A percentile compares a stretch with the other conserved stretches of the same genome.
Evolutionary conservation across 2,113 vertebrate species (phyloP).

Genomic region (Actenoides hombroni): DNA sequence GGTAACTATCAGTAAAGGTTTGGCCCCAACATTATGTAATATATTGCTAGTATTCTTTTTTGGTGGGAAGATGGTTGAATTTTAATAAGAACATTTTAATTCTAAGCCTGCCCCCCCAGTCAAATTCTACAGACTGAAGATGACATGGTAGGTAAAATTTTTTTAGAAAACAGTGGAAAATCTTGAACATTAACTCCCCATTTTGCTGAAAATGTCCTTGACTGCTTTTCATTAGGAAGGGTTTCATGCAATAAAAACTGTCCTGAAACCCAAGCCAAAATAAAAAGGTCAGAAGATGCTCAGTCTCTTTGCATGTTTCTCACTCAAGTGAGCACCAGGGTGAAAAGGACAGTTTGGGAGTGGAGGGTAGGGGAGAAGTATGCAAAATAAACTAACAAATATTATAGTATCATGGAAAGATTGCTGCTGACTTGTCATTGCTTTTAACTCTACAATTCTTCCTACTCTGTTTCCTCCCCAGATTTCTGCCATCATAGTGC

Average conservation of each 20-base stretch:
- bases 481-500: constrained; percentile 88
- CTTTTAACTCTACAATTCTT: neutral
- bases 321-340: neutral
- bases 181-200: neutral
- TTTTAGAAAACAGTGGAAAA: neutral
- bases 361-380: neutral
- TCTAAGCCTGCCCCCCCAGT: neutral
- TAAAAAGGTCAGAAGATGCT: neutral
- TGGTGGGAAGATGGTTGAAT: neutral
- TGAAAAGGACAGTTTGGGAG: neutral
- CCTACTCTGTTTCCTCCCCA: constrained; percentile 50
- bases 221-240: neutral
- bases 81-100: neutral
- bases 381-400: neutral
- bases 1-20: neutral
- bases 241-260: neutral
- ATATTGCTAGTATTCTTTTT: neutral
- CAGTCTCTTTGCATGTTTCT: neutral
- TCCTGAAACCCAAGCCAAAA: neutral
- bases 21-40: neutral
- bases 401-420: neutral
- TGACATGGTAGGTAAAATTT: neutral
- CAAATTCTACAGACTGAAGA: neutral
- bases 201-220: neutral
- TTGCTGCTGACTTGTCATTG: neutral